These are phyloP conservation scores for Fragum fragum DNA, from an alignment of 2,888 invertebrate species.

Conservation along the genomic window DNA sequence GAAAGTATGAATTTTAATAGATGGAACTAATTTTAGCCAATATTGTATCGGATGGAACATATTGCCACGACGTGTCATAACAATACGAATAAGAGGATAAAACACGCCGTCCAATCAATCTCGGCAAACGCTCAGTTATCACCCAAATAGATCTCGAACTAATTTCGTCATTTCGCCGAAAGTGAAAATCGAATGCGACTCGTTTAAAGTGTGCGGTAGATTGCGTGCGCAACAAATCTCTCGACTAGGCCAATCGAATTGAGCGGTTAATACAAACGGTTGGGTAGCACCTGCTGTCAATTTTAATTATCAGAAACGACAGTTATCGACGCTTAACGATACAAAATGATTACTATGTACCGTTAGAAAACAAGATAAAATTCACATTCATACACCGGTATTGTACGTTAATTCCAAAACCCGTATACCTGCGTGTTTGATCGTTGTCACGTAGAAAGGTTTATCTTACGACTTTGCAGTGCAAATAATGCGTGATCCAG, in stretches of 20 bases:
- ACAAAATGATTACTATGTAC: not conserved
- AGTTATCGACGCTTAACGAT: not conserved
- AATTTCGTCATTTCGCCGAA: conserved; percentile 42
- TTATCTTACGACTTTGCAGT: too few relatives aligned
- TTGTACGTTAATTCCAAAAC: too few relatives aligned
- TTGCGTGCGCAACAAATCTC: conserved; percentile 50
- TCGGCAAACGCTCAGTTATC: conserved; percentile 16
- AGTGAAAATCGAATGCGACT: conserved; percentile 42
- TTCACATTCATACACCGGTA: not conserved
- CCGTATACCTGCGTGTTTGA: too few relatives aligned
- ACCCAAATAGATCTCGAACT: not conserved
- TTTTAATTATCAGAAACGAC: conserved; percentile 1
- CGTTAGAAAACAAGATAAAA: conserved; percentile 1
- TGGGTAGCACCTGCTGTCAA: conserved; percentile 46
- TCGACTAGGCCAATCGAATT: conserved; percentile 40
- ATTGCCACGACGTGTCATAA: not conserved
- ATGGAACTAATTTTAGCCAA: too few relatives aligned
- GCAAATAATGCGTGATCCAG: too few relatives aligned
- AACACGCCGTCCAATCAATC: conserved; percentile 14
- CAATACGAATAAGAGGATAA: not conserved
- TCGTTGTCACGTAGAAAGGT: too few relatives aligned
- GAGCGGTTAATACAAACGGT: conserved; percentile 16
- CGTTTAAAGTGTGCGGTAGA: conserved; percentile 44
- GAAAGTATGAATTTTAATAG: too few relatives aligned
- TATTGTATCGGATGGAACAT: too few relatives aligned